Percentiles rank a stretch among this genome's conserved stretches.
These are phyloP conservation scores for Brotogeris chrysoptera DNA, from an alignment of 2,797 vertebrate species.

Conservation along the genomic window DNA sequence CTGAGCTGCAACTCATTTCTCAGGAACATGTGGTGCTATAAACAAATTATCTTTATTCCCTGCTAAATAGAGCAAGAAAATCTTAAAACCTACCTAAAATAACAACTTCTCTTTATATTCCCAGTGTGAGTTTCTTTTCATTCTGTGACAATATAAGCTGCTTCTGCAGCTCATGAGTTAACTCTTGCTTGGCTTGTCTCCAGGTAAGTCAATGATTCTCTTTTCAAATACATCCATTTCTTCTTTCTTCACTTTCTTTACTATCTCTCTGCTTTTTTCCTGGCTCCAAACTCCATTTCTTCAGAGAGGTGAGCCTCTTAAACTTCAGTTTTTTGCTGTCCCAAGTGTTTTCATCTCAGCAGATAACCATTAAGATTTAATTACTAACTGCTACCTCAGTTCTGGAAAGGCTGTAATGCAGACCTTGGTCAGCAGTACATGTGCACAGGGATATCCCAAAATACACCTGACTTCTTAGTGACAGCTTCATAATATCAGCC, in stretches of 20 bases:
- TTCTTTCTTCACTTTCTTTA: neutral
- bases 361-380: slow-evolving; percentile 58
- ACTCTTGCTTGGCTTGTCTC: neutral
- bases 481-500: slow-evolving; percentile 32
- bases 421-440: slow-evolving; percentile 31
- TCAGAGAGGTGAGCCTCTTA: neutral
- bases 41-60: slow-evolving; percentile 62
- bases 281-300: neutral
- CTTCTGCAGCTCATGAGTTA: neutral
- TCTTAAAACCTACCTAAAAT: slow-evolving; percentile 50
- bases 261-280: neutral
- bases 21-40: slow-evolving; percentile 41
- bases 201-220: neutral
- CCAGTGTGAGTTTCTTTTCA: neutral
- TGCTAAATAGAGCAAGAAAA: slow-evolving; percentile 66
- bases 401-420: slow-evolving; percentile 7
- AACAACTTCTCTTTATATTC: slow-evolving; percentile 30
- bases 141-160: neutral
- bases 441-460: neutral
- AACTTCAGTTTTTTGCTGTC: neutral
- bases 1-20: slow-evolving; percentile 46
- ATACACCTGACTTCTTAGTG: slow-evolving; percentile 38
- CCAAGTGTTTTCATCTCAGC: slow-evolving; percentile 16
- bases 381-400: neutral
- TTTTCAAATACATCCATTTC: neutral